A percentile compares a stretch with the other conserved stretches of the same genome.
phyloP scores from a whole-genome alignment of 2,797 vertebrate species.

The Phalloptychus januarius region DNA sequence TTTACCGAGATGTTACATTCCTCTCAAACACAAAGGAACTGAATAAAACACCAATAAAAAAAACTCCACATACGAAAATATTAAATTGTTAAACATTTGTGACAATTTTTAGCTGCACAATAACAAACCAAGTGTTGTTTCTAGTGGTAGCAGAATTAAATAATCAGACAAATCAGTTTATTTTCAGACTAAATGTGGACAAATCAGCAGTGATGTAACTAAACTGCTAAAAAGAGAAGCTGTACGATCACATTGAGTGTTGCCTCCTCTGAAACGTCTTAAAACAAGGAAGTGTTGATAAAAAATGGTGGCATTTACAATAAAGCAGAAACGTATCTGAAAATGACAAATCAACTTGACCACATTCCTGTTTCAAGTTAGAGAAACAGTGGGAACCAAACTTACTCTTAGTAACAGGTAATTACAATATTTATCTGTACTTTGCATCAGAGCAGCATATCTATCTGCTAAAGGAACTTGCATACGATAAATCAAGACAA shows the following conservation, averaged over 20 bases:
- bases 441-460: not conserved
- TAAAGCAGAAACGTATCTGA: not conserved
- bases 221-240: not conserved
- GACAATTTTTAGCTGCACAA: not conserved
- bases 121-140: not conserved
- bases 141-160: not conserved
- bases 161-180: not conserved
- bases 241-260: not conserved
- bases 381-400: not conserved
- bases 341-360: not conserved
- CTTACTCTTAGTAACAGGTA: not conserved
- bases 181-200: not conserved
- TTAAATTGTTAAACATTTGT: not conserved
- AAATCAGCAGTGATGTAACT: not conserved
- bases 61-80: not conserved
- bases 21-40: not conserved
- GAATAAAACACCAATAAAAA: not conserved
- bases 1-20: not conserved
- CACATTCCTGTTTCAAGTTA: not conserved
- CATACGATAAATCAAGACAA: not conserved
- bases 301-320: not conserved
- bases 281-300: not conserved
- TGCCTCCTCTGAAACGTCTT: not conserved
- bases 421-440: not conserved
- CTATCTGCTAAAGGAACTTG: not conserved